Evolutionary conservation across 2,888 invertebrate genomes (phyloP), one percentile per base, ranked within the genome.

Genomic region (Achlya flavicornis): DNA sequence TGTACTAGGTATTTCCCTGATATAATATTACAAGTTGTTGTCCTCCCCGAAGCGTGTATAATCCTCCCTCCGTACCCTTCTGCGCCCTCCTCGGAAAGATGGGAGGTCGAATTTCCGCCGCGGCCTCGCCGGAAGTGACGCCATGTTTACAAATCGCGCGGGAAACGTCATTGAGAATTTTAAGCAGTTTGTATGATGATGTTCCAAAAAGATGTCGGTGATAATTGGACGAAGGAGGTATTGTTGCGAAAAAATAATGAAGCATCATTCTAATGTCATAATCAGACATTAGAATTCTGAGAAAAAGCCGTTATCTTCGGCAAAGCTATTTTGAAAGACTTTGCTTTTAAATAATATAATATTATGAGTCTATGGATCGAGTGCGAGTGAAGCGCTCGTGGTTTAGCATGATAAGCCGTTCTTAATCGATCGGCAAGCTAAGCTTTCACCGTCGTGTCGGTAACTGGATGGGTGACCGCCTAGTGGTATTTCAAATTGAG

Each of bases 101-200:
- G 86, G 86, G 84, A 83, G 86, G 83, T 85, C 87, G 89, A 91
- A 92, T 93, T 93, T 92, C 92, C 92, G 92, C 77, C 89, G 88
- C 88, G 88, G 90, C 90, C 91, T 89, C 88, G 81, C 89, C 91
- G 92, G 92, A 92, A 83, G 80, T 80, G 73, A 73, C 85, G 91
- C 86, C 91, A 92, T 92, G 93, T 92, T 92, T 93, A 92, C 92
- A 92, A 92, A 93, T 92, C 90, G 91, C 88, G 90, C 83, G 87
- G 84, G 85, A 88, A 89, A 86, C 87, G 83, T 86, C 90, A 88
- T 79, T 75, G 85, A 80, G 92, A 92, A 93, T 92, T 90, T 91
- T 90, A 92, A 92, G 81, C 83, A 90, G 89, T 71, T 74, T 73
- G 70, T 72, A 73, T 78, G 84, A 84, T 85, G 86, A 83, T 77